Percentiles rank a stretch among this genome's conserved stretches.
Evolutionary conservation across 2,797 vertebrate genomes (phyloP).

Genomic region (Falco biarmicus): DNA sequence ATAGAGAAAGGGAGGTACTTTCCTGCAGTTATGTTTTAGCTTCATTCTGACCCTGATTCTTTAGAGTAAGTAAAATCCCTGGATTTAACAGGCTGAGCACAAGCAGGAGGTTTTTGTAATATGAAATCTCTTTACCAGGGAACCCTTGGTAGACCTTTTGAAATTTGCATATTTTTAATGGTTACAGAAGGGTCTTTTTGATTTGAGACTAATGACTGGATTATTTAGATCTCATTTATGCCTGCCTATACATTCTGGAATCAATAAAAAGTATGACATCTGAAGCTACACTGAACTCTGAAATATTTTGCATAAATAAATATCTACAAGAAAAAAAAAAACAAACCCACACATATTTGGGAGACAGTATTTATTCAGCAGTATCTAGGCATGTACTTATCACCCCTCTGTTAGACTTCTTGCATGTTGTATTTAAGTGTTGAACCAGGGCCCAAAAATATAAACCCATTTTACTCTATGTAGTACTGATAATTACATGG

Average conservation of each 20-base stretch:
- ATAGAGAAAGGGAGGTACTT: background rate
- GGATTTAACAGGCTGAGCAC: background rate
- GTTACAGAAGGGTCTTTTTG: background rate
- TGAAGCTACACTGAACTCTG: background rate
- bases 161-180: background rate
- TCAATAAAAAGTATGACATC: background rate
- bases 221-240: background rate
- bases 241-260: background rate
- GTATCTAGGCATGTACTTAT: background rate
- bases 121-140: background rate
- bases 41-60: background rate
- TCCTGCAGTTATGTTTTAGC: background rate
- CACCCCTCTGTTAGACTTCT: background rate
- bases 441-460: background rate
- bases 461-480: background rate
- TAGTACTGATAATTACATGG: background rate
- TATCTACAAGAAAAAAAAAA: background rate
- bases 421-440: background rate
- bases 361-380: background rate
- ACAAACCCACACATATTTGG: background rate
- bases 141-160: background rate
- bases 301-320: background rate
- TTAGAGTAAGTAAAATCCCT: background rate
- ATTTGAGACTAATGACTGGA: background rate
- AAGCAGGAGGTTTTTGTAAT: background rate